Evolutionary conservation across 2,797 vertebrate genomes (phyloP), one percentile per base, ranked within the genome.

Genomic region (Harpagifer antarcticus): DNA sequence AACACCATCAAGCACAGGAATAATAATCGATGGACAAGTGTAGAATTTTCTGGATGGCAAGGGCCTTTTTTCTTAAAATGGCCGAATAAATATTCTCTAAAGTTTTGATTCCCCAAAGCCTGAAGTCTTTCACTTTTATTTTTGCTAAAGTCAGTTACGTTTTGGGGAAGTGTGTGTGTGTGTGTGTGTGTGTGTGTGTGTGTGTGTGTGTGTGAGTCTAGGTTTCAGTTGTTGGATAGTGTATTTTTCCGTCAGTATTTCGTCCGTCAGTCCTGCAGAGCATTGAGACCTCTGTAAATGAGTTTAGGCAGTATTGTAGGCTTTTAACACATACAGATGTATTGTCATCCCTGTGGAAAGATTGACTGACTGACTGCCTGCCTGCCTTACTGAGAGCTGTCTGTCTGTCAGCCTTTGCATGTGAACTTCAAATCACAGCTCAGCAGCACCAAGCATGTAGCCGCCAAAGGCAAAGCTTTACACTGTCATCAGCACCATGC

Each of bases 381-480:
- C 42, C 72, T 83, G 74, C 60, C 79, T 92, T 93, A 90, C 90
- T 91, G 92, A 92, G 83, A 91, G 91, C 91, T 93, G 89, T 90
- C 92, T 93, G 90, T 92, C 91, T 92, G 90, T 91, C 92, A 91
- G 87, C 91, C 90, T 90, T 89, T 86, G 87, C 91, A 89, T 84
- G 89, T 91, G 91, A 93, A 94, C 91, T 93, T 94, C 93, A 94
- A 91, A 93, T 92, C 90, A 59, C 86, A 89, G 86, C 92, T 90
- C 85, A 23, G 84, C 85, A 89, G 86, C 91, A 84, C 74, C 45
- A 74, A 90, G 91, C 91, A 76, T 94, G 93, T 94, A 93, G 91
- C 91, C 90, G 92, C 92, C 91, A 91, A 94, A 91, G 93, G 92
- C 92, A 90, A 92, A 90, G 87, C 92, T 94, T 94, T 94, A 76